Percentiles rank a stretch among this genome's conserved stretches.
These are phyloP conservation scores for Girardinus metallicus DNA, from an alignment of 2,797 vertebrate genomes.

Conservation along the genomic window DNA sequence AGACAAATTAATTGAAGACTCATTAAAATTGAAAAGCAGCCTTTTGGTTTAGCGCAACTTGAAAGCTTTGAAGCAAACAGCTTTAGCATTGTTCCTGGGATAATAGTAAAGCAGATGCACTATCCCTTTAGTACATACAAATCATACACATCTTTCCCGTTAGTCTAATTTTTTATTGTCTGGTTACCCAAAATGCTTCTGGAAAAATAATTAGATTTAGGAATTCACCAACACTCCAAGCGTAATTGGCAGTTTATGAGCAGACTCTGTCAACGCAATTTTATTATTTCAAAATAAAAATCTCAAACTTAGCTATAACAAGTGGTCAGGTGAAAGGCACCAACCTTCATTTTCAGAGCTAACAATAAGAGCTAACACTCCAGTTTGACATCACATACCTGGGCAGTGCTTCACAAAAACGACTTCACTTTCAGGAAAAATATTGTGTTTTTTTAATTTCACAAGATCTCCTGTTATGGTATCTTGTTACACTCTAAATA, in stretches of 20 bases:
- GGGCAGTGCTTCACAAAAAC: not conserved
- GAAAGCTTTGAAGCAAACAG: not conserved
- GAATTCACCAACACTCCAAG: not conserved
- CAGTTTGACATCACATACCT: not conserved
- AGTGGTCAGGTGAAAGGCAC: not conserved
- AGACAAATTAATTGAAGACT: not conserved
- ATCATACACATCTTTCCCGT: not conserved
- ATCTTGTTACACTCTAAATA: not conserved
- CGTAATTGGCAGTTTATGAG: not conserved
- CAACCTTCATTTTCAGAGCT: not conserved
- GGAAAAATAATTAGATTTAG: not conserved
- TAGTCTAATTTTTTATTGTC: not conserved
- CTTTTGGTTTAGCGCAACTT: not conserved
- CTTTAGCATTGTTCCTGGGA: not conserved
- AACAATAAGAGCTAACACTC: not conserved
- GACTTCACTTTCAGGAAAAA: not conserved
- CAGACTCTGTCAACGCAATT: not conserved
- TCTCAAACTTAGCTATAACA: not conserved
- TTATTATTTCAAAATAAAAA: conserved; percentile 4
- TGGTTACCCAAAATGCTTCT: not conserved
- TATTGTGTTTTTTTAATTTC: not conserved
- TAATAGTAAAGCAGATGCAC: not conserved
- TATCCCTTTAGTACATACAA: not conserved
- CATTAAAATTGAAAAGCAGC: not conserved
- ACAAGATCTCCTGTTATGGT: not conserved